These are phyloP conservation scores for Eledona agricola DNA, from an alignment of 2,888 invertebrate genomes.

Conservation along the genomic window DNA sequence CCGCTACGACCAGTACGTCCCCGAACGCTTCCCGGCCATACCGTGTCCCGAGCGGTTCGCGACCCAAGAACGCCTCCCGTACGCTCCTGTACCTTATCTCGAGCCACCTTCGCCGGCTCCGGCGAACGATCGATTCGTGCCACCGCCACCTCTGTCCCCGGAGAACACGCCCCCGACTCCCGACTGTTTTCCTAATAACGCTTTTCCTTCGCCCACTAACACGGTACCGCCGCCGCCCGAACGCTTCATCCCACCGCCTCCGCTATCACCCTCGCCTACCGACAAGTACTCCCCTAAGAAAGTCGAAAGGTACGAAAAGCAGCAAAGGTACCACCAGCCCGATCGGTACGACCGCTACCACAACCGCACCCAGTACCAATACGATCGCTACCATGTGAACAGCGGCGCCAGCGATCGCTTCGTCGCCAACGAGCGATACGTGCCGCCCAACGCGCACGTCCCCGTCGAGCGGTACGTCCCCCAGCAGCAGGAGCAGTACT, in stretches of 20 bases:
- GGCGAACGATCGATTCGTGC: conserved; percentile 67
- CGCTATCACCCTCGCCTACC: conserved; percentile 59
- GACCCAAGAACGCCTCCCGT: conserved; percentile 50
- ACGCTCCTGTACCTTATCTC: conserved; percentile 60
- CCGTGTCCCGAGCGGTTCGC: conserved; percentile 52
- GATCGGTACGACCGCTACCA: conserved; percentile 45
- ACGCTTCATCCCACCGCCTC: conserved; percentile 65
- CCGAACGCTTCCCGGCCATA: conserved; percentile 47
- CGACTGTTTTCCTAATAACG: conserved; percentile 69
- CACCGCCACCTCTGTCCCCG: conserved; percentile 72
- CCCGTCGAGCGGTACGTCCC: conserved; percentile 78
- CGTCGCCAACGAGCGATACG: conserved; percentile 64
- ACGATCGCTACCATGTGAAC: conserved; percentile 47
- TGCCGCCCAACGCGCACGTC: conserved; percentile 75
- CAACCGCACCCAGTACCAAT: conserved; percentile 41
- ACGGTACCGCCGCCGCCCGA: conserved; percentile 65
- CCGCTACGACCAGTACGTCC: conserved; percentile 45
- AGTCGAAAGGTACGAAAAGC: conserved; percentile 51
- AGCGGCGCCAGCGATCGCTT: conserved; percentile 44
- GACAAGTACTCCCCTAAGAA: conserved; percentile 56
- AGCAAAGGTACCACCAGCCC: conserved; percentile 47
- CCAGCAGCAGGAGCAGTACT: conserved; percentile 68
- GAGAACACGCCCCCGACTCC: conserved; percentile 62
- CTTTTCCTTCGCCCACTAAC: conserved; percentile 63
- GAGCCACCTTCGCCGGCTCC: conserved; percentile 69